phyloP scores from a whole-genome alignment of 2,888 invertebrate species.

The Leptopilina myrica region DNA sequence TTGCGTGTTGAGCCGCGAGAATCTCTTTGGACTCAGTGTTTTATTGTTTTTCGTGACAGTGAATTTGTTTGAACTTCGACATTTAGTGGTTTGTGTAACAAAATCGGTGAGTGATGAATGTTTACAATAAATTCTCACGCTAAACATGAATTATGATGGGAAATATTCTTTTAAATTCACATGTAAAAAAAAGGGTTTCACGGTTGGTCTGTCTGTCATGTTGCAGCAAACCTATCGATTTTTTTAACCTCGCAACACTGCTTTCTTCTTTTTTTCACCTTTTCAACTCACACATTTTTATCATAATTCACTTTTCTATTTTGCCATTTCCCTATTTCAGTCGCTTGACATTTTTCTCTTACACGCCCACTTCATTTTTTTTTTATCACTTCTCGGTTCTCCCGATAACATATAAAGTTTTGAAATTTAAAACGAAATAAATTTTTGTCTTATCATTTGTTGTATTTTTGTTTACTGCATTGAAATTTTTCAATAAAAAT shows the following conservation, averaged over 20 bases:
- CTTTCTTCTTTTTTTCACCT: background rate
- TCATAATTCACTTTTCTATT: background rate
- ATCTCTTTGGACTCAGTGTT: background rate
- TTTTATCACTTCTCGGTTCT: too few relatives aligned
- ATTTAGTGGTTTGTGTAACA: background rate
- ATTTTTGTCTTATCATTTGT: background rate
- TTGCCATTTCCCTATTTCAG: background rate
- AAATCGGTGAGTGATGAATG: constrained; percentile 11
- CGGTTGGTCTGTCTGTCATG: too few relatives aligned
- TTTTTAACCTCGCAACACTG: constrained; percentile 25
- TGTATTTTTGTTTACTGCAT: background rate
- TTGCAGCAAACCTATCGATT: constrained; percentile 34
- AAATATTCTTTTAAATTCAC: background rate
- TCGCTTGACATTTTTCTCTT: too few relatives aligned
- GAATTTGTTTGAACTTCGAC: constrained; percentile 5
- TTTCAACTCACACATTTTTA: background rate
- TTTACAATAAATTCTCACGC: background rate
- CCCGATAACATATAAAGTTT: too few relatives aligned
- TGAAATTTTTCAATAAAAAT: too few relatives aligned
- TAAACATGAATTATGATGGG: background rate
- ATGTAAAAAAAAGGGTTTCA: background rate
- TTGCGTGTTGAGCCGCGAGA: constrained; percentile 12
- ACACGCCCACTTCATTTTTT: too few relatives aligned
- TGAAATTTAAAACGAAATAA: background rate
- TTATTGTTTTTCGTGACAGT: constrained; percentile 18